These are phyloP conservation scores for Cottus gobio DNA, from an alignment of 2,113 vertebrate genomes.

Conservation along the genomic window DNA sequence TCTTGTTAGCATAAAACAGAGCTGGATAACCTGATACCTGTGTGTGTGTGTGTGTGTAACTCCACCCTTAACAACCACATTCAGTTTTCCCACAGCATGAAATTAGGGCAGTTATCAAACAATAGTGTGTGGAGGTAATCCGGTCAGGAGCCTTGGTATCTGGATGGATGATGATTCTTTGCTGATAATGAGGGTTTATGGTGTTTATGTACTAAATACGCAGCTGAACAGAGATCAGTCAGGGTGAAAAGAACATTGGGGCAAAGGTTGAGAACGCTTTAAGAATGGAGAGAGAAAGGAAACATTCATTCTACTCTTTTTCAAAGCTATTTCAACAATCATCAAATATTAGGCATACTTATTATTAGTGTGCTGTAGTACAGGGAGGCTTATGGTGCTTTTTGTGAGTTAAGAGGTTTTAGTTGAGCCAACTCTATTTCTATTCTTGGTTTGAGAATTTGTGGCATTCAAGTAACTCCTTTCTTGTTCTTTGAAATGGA, in stretches of 20 bases:
- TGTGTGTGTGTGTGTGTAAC: background rate
- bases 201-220: conserved; percentile 28
- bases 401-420: background rate
- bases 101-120: background rate
- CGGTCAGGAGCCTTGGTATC: background rate
- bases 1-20: background rate
- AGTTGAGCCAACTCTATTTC: background rate
- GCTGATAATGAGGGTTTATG: conserved; percentile 24
- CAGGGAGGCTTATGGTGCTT: background rate
- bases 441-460: conserved; percentile 15
- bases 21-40: background rate
- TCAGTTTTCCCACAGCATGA: background rate
- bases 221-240: conserved; percentile 4
- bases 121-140: background rate
- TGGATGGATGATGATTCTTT: conserved; percentile 8
- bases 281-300: background rate
- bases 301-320: background rate
- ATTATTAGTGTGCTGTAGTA: background rate
- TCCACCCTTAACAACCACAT: background rate
- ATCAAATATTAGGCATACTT: background rate
- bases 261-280: background rate
- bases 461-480: background rate
- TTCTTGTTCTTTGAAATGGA: conserved; percentile 1
- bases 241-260: background rate
- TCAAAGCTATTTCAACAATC: background rate